These are phyloP conservation scores for Micoletzkya japonica DNA, from an alignment of 2,888 invertebrate genomes.

Conservation along the genomic window DNA sequence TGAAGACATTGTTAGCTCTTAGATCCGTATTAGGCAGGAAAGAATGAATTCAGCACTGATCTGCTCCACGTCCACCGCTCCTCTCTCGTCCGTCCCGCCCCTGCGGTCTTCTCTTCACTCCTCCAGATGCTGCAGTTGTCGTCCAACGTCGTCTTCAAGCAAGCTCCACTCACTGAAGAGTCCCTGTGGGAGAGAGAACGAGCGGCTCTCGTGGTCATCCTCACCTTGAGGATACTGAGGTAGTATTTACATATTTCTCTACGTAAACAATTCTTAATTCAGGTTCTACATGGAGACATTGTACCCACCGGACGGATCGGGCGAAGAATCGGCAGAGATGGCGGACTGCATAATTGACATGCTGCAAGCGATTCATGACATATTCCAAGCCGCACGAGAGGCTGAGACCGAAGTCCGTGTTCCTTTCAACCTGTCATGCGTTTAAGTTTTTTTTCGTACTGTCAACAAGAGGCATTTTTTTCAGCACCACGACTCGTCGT, in stretches of 20 bases:
- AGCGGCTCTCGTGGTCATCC: slow-evolving; percentile 45
- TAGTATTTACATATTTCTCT: background rate
- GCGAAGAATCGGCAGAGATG: slow-evolving; percentile 9
- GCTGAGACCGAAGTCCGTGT: background rate
- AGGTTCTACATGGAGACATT: slow-evolving; percentile 24
- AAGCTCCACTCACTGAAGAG: slow-evolving; percentile 3
- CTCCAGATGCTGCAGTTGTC: slow-evolving; percentile 38
- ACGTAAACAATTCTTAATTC: background rate
- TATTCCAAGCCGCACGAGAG: slow-evolving; percentile 9
- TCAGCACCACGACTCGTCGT: no score
- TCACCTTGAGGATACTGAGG: slow-evolving; percentile 40
- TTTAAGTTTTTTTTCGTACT: background rate
- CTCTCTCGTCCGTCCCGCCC: slow-evolving; percentile 29
- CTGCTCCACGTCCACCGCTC: slow-evolving; percentile 2
- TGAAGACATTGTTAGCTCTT: slow-evolving; percentile 25
- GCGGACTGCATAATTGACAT: slow-evolving; percentile 4
- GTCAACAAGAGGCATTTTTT: slow-evolving; percentile 15
- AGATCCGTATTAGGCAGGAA: background rate
- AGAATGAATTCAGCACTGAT: slow-evolving; percentile 7
- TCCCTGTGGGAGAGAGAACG: slow-evolving; percentile 44
- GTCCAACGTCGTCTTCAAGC: slow-evolving; percentile 20
- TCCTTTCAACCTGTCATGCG: background rate
- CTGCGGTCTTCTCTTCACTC: slow-evolving; percentile 35
- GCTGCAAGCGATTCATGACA: background rate
- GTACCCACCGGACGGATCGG: background rate